A percentile compares a stretch with the other conserved stretches of the same genome.
These are phyloP conservation scores for Apogon hyalosoma DNA, from an alignment of 2,797 vertebrate species.

Conservation along the genomic window DNA sequence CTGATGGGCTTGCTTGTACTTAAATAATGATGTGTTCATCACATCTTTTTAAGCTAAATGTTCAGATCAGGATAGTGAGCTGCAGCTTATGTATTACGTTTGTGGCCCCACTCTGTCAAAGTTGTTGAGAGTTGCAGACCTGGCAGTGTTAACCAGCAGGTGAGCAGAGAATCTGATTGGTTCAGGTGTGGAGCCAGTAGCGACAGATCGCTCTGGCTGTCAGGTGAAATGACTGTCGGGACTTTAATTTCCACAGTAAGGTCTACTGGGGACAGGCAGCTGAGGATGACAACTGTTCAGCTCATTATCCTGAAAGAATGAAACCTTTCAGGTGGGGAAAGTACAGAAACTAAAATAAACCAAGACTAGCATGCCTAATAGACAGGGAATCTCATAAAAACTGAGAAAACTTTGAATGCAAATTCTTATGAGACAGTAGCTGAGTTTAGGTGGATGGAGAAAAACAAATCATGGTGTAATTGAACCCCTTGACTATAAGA, in stretches of 20 bases:
- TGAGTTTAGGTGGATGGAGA: slow-evolving; percentile 21
- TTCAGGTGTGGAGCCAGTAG: slow-evolving; percentile 42
- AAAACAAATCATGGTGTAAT: slow-evolving; percentile 8
- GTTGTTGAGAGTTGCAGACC: background rate
- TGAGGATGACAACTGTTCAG: background rate
- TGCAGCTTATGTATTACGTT: background rate
- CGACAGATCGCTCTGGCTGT: slow-evolving; percentile 24
- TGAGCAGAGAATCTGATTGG: slow-evolving; percentile 33
- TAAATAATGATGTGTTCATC: background rate
- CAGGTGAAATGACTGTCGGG: slow-evolving; percentile 42
- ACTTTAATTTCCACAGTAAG: slow-evolving; percentile 32
- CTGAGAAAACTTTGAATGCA: slow-evolving; percentile 1
- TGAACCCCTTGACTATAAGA: slow-evolving; percentile 19
- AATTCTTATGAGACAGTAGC: slow-evolving; percentile 20
- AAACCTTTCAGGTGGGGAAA: slow-evolving; percentile 3
- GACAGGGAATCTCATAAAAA: background rate
- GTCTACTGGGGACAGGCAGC: slow-evolving; percentile 25
- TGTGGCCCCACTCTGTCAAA: slow-evolving; percentile 17
- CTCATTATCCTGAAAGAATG: slow-evolving; percentile 6
- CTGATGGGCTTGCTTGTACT: background rate
- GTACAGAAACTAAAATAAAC: slow-evolving; percentile 4
- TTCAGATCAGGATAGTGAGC: slow-evolving; percentile 19
- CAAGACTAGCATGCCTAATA: too few species aligned
- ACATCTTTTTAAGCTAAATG: background rate
- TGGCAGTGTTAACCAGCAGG: slow-evolving; percentile 28